Evolutionary conservation across 2,113 vertebrate genomes (phyloP).

Genomic region (Dipodomys stephensi): DNA sequence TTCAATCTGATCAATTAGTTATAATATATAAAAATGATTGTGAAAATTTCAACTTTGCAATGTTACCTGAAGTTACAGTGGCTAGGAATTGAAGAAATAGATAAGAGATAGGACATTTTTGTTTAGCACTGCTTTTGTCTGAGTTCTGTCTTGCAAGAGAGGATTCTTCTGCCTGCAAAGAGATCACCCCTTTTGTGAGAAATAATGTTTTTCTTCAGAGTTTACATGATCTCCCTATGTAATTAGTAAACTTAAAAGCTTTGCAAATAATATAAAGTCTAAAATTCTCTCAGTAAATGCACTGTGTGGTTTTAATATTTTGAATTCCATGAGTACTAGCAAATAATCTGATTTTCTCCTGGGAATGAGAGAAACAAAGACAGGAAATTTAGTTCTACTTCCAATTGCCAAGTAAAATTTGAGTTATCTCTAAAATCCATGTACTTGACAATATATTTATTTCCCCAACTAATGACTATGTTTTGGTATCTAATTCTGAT

Average conservation of each 20-base stretch:
- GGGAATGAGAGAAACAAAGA: background rate
- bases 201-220: background rate
- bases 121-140: background rate
- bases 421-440: conserved; percentile 20
- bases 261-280: background rate
- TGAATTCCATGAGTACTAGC: background rate
- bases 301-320: background rate
- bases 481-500: conserved; percentile 24
- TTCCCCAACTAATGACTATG: background rate
- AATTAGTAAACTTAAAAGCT: conserved; percentile 41
- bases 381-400: conserved; percentile 9
- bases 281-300: background rate
- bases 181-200: background rate
- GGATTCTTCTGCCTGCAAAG: background rate
- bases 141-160: background rate
- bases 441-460: background rate
- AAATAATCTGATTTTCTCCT: background rate
- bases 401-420: background rate
- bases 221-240: background rate
- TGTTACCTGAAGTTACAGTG: background rate
- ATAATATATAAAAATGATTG: background rate
- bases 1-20: background rate
- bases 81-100: background rate
- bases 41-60: background rate
- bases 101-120: background rate